Base-by-base conservation (phyloP, 2,797 vertebrate species). In the Acipenser ruthenus region DNA sequence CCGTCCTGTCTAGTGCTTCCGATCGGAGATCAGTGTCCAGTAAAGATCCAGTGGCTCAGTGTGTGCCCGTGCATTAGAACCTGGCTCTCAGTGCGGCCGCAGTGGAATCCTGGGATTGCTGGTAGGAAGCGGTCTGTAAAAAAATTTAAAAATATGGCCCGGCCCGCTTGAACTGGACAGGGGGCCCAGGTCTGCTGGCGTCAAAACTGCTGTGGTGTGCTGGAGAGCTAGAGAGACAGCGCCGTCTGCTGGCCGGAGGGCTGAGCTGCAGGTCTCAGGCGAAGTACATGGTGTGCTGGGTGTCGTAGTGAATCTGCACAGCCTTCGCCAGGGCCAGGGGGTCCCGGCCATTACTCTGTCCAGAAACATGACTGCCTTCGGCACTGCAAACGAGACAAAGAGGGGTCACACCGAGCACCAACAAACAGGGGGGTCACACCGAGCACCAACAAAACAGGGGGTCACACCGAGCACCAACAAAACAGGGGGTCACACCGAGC, bases 211-310 rank as follows among this genome's bases (percentile, higher is more conserved):
- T 83, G 83, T 81, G 83, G 84, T 87, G 78, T 23, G 53, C 78
- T 60, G 59, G 6, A 73, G 62, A 73, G 51, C 65, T 47, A 76
- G 67, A 64, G 69, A 74, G 68, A 67, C 71, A 72, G 49, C 74
- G 47, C 67, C 71, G 69, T 64, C 65, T 78, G 79, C 72, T 82
- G 84, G 77, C 37, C 65, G 66, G 50, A 64, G 58, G 55, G 58
- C 66, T 61, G 76, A 68, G 4, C 23, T 37, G 75, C 61, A 75
- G 74, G 68, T 81, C 79, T 98, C 92, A 99, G 85, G 97, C 96
- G 72, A 99, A 99, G 88, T 99, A 99, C 97, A 99, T 99, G 49
- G 97, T 99, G 81, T 98, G 96, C 85, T 98, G 96, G 70, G 97
- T 98, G 70, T 99, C 97, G 7, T 99, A 97, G 89, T 99, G 97